phyloP scores from a whole-genome alignment of 2,888 invertebrate species.

The Synergus japonicus region DNA sequence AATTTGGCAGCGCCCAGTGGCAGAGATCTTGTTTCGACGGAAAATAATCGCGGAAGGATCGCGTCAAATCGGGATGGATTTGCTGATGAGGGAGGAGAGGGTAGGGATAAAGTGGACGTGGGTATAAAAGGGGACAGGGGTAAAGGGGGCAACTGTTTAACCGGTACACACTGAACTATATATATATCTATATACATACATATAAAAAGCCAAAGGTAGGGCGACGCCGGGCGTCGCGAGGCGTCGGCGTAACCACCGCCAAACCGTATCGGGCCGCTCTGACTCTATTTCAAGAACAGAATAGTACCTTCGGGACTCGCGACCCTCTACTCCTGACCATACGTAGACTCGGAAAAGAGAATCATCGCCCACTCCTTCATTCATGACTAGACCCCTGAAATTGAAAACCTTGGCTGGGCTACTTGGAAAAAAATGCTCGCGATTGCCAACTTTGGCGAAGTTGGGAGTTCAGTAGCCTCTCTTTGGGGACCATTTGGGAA shows the following conservation, averaged over 20 bases:
- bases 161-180: constrained; percentile 45
- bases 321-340: constrained; percentile 52
- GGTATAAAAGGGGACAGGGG: neutral
- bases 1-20: neutral
- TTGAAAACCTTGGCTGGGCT: constrained; percentile 10
- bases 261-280: constrained; percentile 71
- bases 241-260: constrained; percentile 65
- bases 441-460: neutral
- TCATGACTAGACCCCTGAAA: constrained; percentile 33
- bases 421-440: neutral
- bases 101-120: constrained; percentile 43
- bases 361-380: constrained; percentile 38
- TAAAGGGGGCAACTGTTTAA: constrained; percentile 51
- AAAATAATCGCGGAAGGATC: constrained; percentile 53
- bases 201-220: constrained; percentile 66
- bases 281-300: constrained; percentile 74
- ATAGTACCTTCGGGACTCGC: constrained; percentile 63
- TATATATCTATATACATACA: constrained; percentile 44
- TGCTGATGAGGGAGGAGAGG: constrained; percentile 15
- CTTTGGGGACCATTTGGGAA: neutral
- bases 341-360: constrained; percentile 45
- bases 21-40: constrained; percentile 16
- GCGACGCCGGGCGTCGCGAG: constrained; percentile 59
- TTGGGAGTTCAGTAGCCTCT: neutral
- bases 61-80: constrained; percentile 33